Base-by-base conservation (phyloP, 2,888 invertebrate genomes). In the Polydrusus pterygomalis region DNA sequence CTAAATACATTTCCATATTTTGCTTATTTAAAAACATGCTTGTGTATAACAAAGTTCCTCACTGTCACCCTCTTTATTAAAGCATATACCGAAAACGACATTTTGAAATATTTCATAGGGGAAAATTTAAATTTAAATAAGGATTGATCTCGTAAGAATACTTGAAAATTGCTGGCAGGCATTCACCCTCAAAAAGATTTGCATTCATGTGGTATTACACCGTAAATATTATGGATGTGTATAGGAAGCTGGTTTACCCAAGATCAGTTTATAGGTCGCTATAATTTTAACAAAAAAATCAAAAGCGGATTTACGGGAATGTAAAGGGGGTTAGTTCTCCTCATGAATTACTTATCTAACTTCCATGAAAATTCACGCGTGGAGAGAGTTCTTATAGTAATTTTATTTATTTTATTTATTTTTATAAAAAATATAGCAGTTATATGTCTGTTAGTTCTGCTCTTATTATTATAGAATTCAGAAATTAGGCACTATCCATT, bases 81-180 rank as follows among this genome's bases (percentile, higher is more conserved):
- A 8, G 9, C n/a, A 17, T n/a, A n/a, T 0, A 45, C 2, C 17
- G 0, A 54, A 30, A 25, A 17, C 54, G 54, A 54, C 54, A 30
- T 30, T 20, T n/a, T 13, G 5, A 54, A 51, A 51, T 51, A 51
- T 51, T 51, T 51, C 54, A 54, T 54, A 54, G 54, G 54, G 54
- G 30, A 30, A 51, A 54, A 20, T 54, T 47, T 47, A 47, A 47
- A 47, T 47, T 47, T 47, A 47, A 47, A 47, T 47, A 47, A 47
- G 17, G 30, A 30, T 54, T 54, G 54, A 54, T 54, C 54, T 54
- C 54, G n/a, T 54, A 54, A 54, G 54, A 25, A 54, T 54, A 30
- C 54, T 54, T 54, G 30, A 54, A 54, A 54, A 54, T 54, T 30
- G 30, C 30, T 20, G 54, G 25, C 25, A 30, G 54, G 54, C n/a